Conservation (phyloP, 2,113 vertebrate species). For the Leucoraja erinaceus region DNA sequence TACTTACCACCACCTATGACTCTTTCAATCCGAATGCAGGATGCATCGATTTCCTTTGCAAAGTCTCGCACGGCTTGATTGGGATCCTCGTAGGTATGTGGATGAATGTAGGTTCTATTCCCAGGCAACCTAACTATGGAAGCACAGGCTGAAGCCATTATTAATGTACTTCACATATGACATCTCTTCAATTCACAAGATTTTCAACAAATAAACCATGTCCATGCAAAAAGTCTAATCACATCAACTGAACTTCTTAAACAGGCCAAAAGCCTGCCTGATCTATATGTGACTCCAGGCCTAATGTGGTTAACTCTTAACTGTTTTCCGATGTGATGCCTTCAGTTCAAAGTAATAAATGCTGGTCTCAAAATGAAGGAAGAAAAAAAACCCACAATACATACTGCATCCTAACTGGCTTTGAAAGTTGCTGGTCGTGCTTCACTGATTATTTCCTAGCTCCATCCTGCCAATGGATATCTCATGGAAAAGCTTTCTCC, state of each 20-base stretch:
- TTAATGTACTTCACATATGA: not conserved
- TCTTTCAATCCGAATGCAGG: conserved; percentile 67
- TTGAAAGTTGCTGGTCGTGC: not conserved
- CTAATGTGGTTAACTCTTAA: too few species aligned
- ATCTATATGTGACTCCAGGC: too few species aligned
- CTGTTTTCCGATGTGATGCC: too few species aligned
- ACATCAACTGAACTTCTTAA: not conserved
- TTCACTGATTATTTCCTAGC: too few species aligned
- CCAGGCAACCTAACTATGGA: conserved; percentile 64
- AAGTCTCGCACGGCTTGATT: conserved; percentile 70
- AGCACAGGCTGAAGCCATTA: not conserved
- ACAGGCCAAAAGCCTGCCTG: not conserved
- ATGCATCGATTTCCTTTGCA: conserved; percentile 71
- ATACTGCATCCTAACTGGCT: not conserved
- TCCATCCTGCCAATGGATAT: too few species aligned
- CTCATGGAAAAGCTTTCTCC: too few species aligned
- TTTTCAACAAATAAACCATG: not conserved
- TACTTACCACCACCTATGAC: conserved; percentile 66
- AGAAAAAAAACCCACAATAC: not conserved
- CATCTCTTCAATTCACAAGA: not conserved
- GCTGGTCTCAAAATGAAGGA: too few species aligned
- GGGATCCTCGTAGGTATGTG: conserved; percentile 70
- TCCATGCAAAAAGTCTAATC: not conserved
- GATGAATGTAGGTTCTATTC: conserved; percentile 66
- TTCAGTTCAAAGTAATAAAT: too few species aligned